phyloP scores from a whole-genome alignment of 2,888 invertebrate genomes.

The Ligdia adustata region DNA sequence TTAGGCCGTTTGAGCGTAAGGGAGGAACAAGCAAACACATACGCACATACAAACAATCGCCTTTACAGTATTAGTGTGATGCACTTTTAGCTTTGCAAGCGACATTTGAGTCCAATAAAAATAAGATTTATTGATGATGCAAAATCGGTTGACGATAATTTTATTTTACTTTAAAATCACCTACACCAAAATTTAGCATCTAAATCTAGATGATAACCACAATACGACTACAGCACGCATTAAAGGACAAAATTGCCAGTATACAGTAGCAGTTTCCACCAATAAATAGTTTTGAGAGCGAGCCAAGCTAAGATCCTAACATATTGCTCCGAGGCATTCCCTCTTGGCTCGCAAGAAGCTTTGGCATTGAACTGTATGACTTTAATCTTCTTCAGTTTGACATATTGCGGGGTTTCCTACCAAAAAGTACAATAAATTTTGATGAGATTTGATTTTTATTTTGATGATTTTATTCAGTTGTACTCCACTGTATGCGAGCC shows the following conservation, averaged over 20 bases:
- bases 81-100: too few species aligned
- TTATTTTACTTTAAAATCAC: too few species aligned
- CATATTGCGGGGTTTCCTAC: constrained; percentile 9
- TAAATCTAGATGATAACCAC: too few species aligned
- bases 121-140: too few species aligned
- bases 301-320: constrained; percentile 34
- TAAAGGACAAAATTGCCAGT: constrained; percentile 5
- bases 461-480: not conserved
- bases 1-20: too few species aligned
- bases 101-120: too few species aligned
- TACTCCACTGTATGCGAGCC: not conserved
- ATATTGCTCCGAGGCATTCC: constrained; percentile 30
- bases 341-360: constrained; percentile 27
- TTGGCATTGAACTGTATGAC: constrained; percentile 29
- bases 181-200: too few species aligned
- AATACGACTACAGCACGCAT: not conserved
- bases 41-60: too few species aligned
- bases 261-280: constrained; percentile 20
- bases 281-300: constrained; percentile 38
- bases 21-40: too few species aligned
- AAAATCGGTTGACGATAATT: too few species aligned
- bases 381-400: constrained; percentile 28
- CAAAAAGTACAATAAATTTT: not conserved
- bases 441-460: not conserved
- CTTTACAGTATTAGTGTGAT: too few species aligned